Base-by-base conservation (phyloP, 2,888 invertebrate genomes). In the Dryadula phaetusa region DNA sequence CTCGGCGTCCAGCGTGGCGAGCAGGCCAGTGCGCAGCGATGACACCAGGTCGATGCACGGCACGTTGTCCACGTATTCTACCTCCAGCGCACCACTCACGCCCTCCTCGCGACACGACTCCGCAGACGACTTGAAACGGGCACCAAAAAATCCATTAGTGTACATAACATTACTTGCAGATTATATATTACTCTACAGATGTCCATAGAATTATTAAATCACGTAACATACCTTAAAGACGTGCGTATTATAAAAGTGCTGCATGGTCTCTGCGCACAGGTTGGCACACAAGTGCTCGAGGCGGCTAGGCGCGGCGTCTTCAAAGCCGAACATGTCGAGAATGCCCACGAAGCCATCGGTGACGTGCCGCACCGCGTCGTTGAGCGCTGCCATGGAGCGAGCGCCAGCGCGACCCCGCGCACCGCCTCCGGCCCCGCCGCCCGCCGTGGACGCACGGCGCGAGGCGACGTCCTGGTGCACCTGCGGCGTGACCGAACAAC, bases 231-330 rank as follows among this genome's bases (percentile, higher is more conserved):
- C 97, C 87, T 98, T 98, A 91, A 99, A 98, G 77, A 98, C 98
- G 88, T 98, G 98, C 63, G 98, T 98, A 88, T 98, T 99, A 93
- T 98, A 99, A 88, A 98, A 98, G 88, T 98, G 98, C 86, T 99
- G 98, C 97, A 99, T 98, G 37, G 98, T 98, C 92, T 99, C 99
- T 0, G 98, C 98, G 88, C 98, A 98, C 70, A 99, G 93, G 91
- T 99, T 99, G 79, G 98, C 98, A 90, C 98, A 98, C 69, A 99
- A 93, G 85, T 98, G 98, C 86, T 99, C 98, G 76, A 99, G 93
- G 75, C 97, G 97, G 77, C 97, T 96, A 1, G 97, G 97, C 87
- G 96, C 96, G 34, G 97, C 97, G 84, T 98, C 97, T 92, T 98
- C 98, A 90, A 98, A 98, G 5, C 98, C 98, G 90, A 98, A 98